Conservation (phyloP, 2,113 vertebrate genomes). For the Megalops atlanticus region DNA sequence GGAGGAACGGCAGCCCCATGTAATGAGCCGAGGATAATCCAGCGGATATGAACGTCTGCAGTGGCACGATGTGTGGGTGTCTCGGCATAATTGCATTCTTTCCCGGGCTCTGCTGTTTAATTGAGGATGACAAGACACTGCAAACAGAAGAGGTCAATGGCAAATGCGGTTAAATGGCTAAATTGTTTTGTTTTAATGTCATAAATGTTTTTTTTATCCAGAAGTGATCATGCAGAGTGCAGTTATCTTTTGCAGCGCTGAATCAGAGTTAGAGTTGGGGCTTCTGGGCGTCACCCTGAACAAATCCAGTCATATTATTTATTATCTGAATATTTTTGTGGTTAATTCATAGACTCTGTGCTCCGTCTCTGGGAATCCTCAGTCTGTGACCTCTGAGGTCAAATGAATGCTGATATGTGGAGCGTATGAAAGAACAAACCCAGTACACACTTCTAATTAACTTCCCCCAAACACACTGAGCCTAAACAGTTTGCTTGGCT, state of each 20-base stretch:
- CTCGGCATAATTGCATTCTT: not conserved
- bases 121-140: constrained; percentile 5
- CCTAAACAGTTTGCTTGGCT: constrained; percentile 35
- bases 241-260: not conserved
- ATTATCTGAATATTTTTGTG: not conserved
- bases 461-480: constrained; percentile 25
- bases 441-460: constrained; percentile 28
- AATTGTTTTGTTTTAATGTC: no score
- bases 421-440: constrained; percentile 15
- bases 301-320: not conserved
- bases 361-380: not conserved
- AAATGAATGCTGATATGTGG: constrained; percentile 13
- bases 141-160: not conserved
- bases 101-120: not conserved
- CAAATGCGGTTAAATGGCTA: no score
- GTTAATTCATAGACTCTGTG: not conserved
- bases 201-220: not conserved
- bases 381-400: not conserved
- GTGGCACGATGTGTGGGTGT: not conserved
- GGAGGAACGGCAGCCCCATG: not conserved
- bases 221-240: not conserved
- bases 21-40: constrained; percentile 8
- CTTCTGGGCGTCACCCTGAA: not conserved
- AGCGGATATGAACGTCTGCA: constrained; percentile 15
- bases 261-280: not conserved